Base-by-base conservation (phyloP, 2,888 invertebrate genomes). In the Campoplex capitator region DNA sequence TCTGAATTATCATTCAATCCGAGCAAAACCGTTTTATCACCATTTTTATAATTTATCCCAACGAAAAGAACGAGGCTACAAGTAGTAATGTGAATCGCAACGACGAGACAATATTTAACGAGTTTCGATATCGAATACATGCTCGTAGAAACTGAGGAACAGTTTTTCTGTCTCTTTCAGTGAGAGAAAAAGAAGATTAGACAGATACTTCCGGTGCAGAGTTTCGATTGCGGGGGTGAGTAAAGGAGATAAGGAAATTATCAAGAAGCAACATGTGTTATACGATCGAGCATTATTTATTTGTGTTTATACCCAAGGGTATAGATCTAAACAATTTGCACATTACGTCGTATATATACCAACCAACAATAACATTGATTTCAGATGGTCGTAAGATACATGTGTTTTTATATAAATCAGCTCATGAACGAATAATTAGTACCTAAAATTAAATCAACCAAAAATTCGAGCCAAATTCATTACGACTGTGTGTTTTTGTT, bases 71-170 rank as follows among this genome's bases (percentile, higher is more conserved):
- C 51, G 28, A 88, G 8, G 16, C 58, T 70, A 73, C 87, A 89
- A 67, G 87, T 9, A 11, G 56, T 56, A 0, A 87, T 67, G 51
- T 90, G 92, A 11, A 91, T 68, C 71, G 89, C 51, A 13, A 87
- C 74, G 35, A 85, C 86, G 6, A 89, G 70, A n/a, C 51, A 65
- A 51, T 84, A 91, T 89, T 91, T 92, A 13, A 89, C n/a, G 71
- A 89, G 89, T 54, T 89, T 87, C 42, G 56, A 75, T 81, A 83
- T 90, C 23, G 88, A 62, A 74, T 67, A 86, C 93, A 89, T 90
- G 16, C 35, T 88, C 76, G 78, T 45, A 51, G n/a, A 65, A 35
- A 86, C 84, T 84, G 56, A 32, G 62, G 11, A 38, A 73, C 11
- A 8, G 67, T 70, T 65, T 51, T 56, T 35, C 70, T 68, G 56